Percentiles rank a stretch among this genome's conserved stretches.
Conservation (phyloP, 1,140 invertebrate genomes). For the Lepidurus couesii region DNA sequence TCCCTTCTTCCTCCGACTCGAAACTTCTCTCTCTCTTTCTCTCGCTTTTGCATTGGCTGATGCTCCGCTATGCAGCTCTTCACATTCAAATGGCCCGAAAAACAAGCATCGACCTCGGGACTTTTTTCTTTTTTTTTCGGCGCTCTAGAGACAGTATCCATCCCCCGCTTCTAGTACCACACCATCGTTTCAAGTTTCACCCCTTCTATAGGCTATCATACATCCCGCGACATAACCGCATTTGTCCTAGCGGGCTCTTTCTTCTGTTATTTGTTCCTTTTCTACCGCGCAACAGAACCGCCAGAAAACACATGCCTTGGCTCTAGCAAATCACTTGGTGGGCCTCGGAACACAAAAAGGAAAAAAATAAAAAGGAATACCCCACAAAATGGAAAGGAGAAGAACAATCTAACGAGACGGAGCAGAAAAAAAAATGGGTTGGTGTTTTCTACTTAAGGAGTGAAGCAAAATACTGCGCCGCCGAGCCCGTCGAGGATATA, state of each 20-base stretch:
- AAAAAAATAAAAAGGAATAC: neutral
- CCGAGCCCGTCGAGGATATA: neutral
- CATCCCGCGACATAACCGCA: constrained; percentile 17
- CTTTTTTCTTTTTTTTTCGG: neutral
- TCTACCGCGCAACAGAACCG: neutral
- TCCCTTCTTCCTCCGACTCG: neutral
- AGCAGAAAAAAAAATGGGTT: neutral
- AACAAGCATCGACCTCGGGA: constrained; percentile 9
- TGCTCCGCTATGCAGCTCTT: neutral
- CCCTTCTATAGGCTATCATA: neutral
- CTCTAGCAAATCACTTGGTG: neutral
- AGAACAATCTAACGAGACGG: neutral
- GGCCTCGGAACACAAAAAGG: neutral
- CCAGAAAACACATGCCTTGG: neutral
- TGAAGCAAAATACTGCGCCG: neutral
- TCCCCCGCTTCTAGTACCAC: neutral
- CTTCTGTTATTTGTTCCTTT: constrained; percentile 2
- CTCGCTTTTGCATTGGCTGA: neutral
- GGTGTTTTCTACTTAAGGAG: neutral
- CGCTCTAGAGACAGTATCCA: neutral
- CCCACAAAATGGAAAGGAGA: neutral
- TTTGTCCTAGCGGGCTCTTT: neutral
- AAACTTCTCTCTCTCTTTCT: neutral
- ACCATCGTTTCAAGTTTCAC: constrained; percentile 5
- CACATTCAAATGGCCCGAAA: constrained; percentile 17